These are phyloP conservation scores for Erebia ligea DNA, from an alignment of 2,888 invertebrate genomes.

Conservation along the genomic window DNA sequence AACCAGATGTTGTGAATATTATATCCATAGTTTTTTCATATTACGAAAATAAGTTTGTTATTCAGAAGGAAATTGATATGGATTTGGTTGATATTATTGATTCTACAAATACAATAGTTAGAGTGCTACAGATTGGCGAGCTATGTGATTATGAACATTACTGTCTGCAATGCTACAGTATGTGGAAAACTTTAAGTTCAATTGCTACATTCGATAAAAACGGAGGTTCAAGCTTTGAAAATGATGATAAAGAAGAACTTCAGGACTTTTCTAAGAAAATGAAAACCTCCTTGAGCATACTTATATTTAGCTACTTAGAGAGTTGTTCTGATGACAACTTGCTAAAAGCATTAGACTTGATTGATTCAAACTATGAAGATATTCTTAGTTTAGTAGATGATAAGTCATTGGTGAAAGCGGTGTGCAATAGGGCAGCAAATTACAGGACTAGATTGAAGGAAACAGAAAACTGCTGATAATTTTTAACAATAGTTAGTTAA, in stretches of 20 bases:
- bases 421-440: constrained; percentile 55
- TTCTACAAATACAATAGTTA: constrained; percentile 60
- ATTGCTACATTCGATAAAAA: constrained; percentile 56
- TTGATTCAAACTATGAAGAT: constrained; percentile 58
- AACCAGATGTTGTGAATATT: constrained; percentile 54
- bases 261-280: constrained; percentile 58
- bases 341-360: constrained; percentile 55
- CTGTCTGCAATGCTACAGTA: constrained; percentile 60
- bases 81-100: constrained; percentile 69
- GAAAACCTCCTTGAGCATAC: constrained; percentile 55
- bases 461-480: constrained; percentile 56
- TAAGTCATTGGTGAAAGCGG: constrained; percentile 49
- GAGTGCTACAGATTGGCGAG: constrained; percentile 53
- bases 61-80: constrained; percentile 64
- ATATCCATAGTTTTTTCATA: constrained; percentile 61
- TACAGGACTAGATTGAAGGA: constrained; percentile 64
- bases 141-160: constrained; percentile 57
- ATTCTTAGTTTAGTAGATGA: constrained; percentile 56
- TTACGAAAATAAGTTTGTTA: constrained; percentile 65
- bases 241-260: constrained; percentile 58
- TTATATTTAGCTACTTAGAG: constrained; percentile 63
- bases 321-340: constrained; percentile 61
- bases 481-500: neutral
- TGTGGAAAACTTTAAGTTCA: constrained; percentile 63
- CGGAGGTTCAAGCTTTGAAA: constrained; percentile 57